These are phyloP conservation scores for Catamblyrhynchus diadema DNA, from an alignment of 2,797 vertebrate species.

Conservation along the genomic window DNA sequence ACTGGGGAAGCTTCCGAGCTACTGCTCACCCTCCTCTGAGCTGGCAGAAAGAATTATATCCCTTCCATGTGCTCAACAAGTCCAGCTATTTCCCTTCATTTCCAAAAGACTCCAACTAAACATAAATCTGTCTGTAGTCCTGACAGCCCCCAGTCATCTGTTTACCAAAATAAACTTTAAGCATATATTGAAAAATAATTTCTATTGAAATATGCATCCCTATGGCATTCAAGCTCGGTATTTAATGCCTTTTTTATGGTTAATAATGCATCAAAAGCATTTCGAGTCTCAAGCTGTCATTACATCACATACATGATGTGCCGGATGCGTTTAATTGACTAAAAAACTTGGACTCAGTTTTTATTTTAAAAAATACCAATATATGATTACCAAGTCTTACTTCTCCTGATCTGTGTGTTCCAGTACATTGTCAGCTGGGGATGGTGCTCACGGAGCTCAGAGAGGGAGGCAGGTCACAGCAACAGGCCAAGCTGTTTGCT, in stretches of 20 bases:
- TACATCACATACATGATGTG: conserved; percentile 73
- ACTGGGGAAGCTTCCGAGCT: conserved; percentile 20
- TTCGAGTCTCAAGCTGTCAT: conserved; percentile 73
- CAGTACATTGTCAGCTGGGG: conserved; percentile 7
- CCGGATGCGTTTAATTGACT: conserved; percentile 70
- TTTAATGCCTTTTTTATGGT: conserved; percentile 81
- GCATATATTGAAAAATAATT: conserved; percentile 80
- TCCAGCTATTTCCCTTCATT: conserved; percentile 66
- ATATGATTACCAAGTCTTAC: conserved; percentile 59
- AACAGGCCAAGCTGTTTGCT: conserved; percentile 12
- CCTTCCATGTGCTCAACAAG: conserved; percentile 46
- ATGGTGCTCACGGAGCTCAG: background rate
- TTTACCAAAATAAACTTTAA: conserved; percentile 82
- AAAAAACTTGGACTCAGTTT: conserved; percentile 71
- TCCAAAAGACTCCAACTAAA: conserved; percentile 65
- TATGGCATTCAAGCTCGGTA: conserved; percentile 71
- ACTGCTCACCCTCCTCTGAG: conserved; percentile 12
- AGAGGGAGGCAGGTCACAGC: background rate
- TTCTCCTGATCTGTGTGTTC: conserved; percentile 32
- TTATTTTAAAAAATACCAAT: conserved; percentile 66
- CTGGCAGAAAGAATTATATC: conserved; percentile 57
- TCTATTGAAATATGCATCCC: conserved; percentile 80
- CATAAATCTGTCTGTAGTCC: conserved; percentile 73
- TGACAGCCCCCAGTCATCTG: conserved; percentile 77
- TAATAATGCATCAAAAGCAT: conserved; percentile 81